Evolutionary conservation across 1,140 invertebrate species (phyloP).

Genomic region (Physella acuta): DNA sequence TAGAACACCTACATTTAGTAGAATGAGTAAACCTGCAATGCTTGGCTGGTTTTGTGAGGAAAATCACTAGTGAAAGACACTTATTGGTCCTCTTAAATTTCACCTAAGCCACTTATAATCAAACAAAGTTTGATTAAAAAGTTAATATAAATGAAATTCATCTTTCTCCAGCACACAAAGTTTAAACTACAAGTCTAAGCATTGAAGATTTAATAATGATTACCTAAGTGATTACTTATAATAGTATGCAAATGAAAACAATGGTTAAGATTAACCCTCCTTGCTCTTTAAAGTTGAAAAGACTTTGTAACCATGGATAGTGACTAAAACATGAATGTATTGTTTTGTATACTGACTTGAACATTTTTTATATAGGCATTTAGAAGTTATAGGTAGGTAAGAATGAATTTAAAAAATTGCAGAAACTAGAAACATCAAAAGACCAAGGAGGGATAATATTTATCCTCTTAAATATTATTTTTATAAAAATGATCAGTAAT

Average conservation of each 20-base stretch:
- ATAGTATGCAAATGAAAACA: not conserved
- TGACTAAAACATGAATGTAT: not conserved
- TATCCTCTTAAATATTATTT: not conserved
- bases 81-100: conserved; percentile 3
- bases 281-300: not conserved
- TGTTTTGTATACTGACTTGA: not conserved
- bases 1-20: conserved; percentile 4
- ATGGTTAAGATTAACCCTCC: not conserved
- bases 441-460: not conserved
- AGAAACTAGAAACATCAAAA: not conserved
- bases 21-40: not conserved
- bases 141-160: not conserved
- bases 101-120: not conserved
- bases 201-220: not conserved
- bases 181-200: not conserved
- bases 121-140: not conserved
- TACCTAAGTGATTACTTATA: not conserved
- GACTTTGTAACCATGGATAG: not conserved
- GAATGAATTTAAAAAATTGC: not conserved
- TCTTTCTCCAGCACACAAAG: not conserved
- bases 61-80: not conserved
- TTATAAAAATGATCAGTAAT: not conserved
- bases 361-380: not conserved
- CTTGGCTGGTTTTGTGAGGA: not conserved
- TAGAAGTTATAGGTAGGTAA: not conserved